A percentile compares a stretch with the other conserved stretches of the same genome.
These are phyloP conservation scores for Lamellibrachia columna DNA, from an alignment of 2,888 invertebrate genomes.

Conservation along the genomic window DNA sequence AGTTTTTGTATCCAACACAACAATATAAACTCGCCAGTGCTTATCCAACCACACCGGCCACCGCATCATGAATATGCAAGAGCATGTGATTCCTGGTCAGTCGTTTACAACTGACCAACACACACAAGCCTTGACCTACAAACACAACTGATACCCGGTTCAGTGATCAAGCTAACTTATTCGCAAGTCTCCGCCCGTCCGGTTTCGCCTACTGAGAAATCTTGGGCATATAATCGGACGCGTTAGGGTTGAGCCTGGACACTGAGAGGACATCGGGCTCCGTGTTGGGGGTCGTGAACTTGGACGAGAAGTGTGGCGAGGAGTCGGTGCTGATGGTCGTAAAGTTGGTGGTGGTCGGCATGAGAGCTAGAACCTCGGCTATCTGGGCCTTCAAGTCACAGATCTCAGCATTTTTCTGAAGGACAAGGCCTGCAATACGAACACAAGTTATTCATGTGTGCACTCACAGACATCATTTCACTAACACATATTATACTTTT, in stretches of 20 bases:
- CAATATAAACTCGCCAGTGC: neutral
- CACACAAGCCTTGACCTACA: neutral
- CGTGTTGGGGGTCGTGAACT: slow-evolving; percentile 42
- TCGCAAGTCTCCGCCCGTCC: neutral
- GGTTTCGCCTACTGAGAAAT: neutral
- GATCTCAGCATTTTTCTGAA: slow-evolving; percentile 89
- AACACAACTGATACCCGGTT: neutral
- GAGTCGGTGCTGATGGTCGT: slow-evolving; percentile 37
- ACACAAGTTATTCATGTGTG: neutral
- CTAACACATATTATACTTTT: too few species aligned
- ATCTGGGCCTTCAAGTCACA: slow-evolving; percentile 89
- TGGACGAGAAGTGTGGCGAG: slow-evolving; percentile 45
- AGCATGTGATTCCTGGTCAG: neutral
- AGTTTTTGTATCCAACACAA: neutral
- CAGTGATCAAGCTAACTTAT: slow-evolving; percentile 4
- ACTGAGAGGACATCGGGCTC: slow-evolving; percentile 50
- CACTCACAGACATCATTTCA: neutral
- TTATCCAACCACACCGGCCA: neutral
- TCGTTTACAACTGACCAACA: too few species aligned
- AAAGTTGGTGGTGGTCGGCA: slow-evolving; percentile 71
- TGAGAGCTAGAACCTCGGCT: slow-evolving; percentile 92
- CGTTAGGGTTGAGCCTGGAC: slow-evolving; percentile 85
- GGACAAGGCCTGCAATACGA: slow-evolving; percentile 76
- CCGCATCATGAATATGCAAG: neutral
- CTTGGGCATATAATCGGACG: slow-evolving; percentile 86